phyloP scores from a whole-genome alignment of 2,113 vertebrate genomes.

The Megalops atlanticus region DNA sequence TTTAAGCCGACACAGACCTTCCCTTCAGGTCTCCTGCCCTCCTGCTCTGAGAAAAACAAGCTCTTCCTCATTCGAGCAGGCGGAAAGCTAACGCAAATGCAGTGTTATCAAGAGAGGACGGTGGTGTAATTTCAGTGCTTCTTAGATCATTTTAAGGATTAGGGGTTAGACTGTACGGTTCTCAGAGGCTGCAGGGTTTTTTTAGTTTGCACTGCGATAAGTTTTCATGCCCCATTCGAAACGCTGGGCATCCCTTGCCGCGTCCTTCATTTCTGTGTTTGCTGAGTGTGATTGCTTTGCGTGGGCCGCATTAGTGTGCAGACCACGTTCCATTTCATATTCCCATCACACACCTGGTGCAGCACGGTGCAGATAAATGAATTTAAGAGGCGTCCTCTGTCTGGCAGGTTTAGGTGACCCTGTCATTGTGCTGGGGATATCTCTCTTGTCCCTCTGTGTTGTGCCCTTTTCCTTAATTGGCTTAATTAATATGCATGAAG shows the following conservation, averaged over 20 bases:
- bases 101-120: not conserved
- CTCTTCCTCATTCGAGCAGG: not conserved
- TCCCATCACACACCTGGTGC: conserved; percentile 16
- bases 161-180: not conserved
- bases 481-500: conserved; percentile 53
- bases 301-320: conserved; percentile 58
- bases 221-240: not conserved
- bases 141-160: not conserved
- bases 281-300: conserved; percentile 42
- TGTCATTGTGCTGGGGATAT: conserved; percentile 37
- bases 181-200: not conserved
- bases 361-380: conserved; percentile 50
- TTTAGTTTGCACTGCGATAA: not conserved
- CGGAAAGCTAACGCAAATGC: not conserved
- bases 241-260: not conserved
- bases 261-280: conserved; percentile 49
- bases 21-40: not conserved
- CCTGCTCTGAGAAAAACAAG: not conserved
- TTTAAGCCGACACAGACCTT: not conserved
- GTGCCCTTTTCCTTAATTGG: conserved; percentile 20
- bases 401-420: conserved; percentile 52
- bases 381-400: conserved; percentile 51
- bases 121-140: not conserved
- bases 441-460: conserved; percentile 33
- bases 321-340: conserved; percentile 47